Conservation (phyloP, 2,113 vertebrate genomes). For the Eupsittula cactorum region DNA sequence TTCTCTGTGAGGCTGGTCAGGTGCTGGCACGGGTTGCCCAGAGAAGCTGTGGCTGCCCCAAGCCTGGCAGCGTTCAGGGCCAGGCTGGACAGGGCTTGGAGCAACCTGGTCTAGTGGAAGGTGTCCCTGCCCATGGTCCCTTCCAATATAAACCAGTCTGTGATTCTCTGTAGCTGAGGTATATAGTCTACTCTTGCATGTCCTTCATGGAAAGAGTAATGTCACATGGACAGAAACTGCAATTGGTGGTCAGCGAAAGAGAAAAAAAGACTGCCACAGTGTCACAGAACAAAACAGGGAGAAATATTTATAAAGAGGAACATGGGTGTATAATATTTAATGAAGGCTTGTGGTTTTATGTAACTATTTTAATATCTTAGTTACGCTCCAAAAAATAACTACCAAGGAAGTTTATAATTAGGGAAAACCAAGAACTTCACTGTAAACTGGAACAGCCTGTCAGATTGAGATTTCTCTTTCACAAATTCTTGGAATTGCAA, state of each 20-base stretch:
- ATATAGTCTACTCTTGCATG: not conserved
- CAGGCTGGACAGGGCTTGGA: not conserved
- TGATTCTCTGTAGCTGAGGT: not conserved
- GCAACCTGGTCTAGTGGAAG: not conserved
- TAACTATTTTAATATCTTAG: not conserved
- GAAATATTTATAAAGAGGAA: slow-evolving; percentile 14
- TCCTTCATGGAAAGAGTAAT: not conserved
- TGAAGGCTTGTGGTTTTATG: slow-evolving; percentile 37
- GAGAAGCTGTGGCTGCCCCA: not conserved
- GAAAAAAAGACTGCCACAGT: not conserved
- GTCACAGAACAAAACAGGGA: not conserved
- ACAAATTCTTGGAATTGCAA: not conserved
- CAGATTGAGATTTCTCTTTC: not conserved
- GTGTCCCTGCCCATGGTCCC: not conserved
- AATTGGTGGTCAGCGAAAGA: not conserved
- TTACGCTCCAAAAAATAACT: not conserved
- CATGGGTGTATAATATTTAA: not conserved
- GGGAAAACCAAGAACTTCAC: not conserved
- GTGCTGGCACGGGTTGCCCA: not conserved
- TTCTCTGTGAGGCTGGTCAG: not conserved
- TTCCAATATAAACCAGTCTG: not conserved
- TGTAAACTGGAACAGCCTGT: not conserved
- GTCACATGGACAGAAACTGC: not conserved
- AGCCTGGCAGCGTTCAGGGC: not conserved
- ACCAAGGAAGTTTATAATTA: not conserved